These are phyloP conservation scores for Bradypus variegatus DNA, from an alignment of 2,797 vertebrate genomes.

Conservation along the genomic window DNA sequence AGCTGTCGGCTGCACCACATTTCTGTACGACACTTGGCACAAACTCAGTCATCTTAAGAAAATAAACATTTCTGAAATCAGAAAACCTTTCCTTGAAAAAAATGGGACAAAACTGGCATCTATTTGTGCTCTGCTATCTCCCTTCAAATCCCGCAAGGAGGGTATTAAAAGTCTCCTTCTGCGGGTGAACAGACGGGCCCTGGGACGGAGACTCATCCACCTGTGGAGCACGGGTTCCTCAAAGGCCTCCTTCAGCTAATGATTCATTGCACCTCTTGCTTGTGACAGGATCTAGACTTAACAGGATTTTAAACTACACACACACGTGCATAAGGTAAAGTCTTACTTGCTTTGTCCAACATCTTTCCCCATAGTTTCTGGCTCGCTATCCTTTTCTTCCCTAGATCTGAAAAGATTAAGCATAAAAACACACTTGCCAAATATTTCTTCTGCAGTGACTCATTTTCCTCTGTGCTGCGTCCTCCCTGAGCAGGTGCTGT, in stretches of 20 bases:
- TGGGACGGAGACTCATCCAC: not conserved
- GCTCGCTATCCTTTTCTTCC: not conserved
- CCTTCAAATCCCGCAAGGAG: not conserved
- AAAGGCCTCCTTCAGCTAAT: not conserved
- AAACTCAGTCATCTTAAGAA: slow-evolving; percentile 21
- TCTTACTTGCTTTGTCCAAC: not conserved
- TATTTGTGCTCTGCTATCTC: not conserved
- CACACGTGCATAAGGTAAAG: not conserved
- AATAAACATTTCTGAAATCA: not conserved
- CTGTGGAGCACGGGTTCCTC: not conserved
- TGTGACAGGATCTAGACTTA: not conserved
- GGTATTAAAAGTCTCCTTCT: not conserved
- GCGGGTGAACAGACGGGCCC: not conserved
- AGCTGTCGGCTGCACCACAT: not conserved
- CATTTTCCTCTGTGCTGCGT: not conserved
- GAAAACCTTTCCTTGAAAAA: not conserved
- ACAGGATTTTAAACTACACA: not conserved
- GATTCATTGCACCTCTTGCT: not conserved
- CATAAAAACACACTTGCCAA: not conserved
- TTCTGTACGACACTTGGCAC: not conserved
- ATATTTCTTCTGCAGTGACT: not conserved
- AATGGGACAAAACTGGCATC: not conserved
- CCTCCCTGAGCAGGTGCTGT: not conserved
- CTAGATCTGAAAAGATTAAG: not conserved
- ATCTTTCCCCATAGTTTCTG: not conserved